These are phyloP conservation scores for Dioctria rufipes DNA, from an alignment of 2,888 invertebrate species.

Conservation along the genomic window DNA sequence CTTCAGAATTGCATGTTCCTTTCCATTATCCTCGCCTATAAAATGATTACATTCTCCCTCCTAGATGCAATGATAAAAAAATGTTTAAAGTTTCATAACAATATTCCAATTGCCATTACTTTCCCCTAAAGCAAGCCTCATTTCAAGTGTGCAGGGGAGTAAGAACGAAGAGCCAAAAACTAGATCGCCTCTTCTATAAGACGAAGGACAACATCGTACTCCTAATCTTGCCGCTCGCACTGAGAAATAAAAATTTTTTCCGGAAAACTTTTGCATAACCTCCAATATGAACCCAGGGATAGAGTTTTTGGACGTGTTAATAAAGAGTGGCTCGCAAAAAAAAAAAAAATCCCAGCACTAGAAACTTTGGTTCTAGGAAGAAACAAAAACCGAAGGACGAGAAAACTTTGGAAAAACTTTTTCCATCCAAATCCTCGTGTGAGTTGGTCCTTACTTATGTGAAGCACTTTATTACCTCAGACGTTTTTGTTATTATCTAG, in stretches of 20 bases:
- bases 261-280: conserved; percentile 36
- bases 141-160: no score
- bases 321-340: conserved; percentile 11
- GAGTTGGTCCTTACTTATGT: background rate
- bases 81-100: conserved; percentile 47
- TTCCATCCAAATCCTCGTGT: conserved; percentile 34
- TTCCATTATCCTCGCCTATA: conserved; percentile 36
- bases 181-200: no score
- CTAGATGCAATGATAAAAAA: conserved; percentile 26
- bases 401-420: conserved; percentile 44
- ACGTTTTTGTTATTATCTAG: background rate
- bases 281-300: conserved; percentile 20
- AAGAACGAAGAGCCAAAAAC: no score
- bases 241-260: conserved; percentile 19
- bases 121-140: background rate
- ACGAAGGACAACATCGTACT: no score
- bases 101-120: conserved; percentile 35
- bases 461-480: conserved; percentile 24
- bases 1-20: conserved; percentile 28
- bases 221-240: background rate
- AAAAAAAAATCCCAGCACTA: background rate
- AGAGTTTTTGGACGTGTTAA: conserved; percentile 38
- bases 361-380: conserved; percentile 16
- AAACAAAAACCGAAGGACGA: conserved; percentile 10
- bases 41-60: conserved; percentile 43